These are phyloP conservation scores for Excalfactoria chinensis DNA, from an alignment of 2,113 vertebrate genomes.

Conservation along the genomic window DNA sequence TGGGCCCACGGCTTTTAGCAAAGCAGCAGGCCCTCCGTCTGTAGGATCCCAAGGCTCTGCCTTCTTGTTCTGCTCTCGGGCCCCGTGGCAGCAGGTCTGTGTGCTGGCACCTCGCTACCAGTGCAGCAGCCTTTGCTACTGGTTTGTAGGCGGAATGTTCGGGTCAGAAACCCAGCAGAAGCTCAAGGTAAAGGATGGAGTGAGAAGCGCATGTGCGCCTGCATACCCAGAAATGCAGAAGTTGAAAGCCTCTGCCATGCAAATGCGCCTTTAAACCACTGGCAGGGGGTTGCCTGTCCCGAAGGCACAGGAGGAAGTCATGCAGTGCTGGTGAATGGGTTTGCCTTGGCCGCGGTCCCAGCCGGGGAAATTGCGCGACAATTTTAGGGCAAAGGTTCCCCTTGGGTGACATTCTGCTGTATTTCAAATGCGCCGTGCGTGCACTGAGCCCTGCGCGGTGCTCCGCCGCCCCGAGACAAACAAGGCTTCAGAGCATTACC, in stretches of 20 bases:
- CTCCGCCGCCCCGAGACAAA: slow-evolving; percentile 26
- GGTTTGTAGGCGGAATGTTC: accelerated
- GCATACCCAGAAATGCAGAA: accelerated
- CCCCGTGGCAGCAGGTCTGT: accelerated
- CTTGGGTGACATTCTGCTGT: slow-evolving; percentile 55
- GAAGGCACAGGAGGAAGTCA: slow-evolving; percentile 52
- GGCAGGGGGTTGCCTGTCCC: slow-evolving; percentile 33
- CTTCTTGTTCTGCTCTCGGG: neutral
- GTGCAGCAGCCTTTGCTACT: neutral
- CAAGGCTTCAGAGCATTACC: neutral
- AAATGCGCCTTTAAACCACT: neutral
- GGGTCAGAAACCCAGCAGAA: neutral
- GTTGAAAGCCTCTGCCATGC: neutral
- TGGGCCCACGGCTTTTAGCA: accelerated
- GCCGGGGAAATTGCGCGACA: slow-evolving; percentile 58
- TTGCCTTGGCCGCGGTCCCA: slow-evolving; percentile 65
- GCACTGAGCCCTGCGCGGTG: neutral
- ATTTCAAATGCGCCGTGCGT: slow-evolving; percentile 17
- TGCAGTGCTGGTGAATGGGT: slow-evolving; percentile 53
- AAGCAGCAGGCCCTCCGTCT: accelerated
- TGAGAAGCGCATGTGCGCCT: neutral
- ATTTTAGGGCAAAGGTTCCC: slow-evolving; percentile 71
- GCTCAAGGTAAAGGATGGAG: neutral
- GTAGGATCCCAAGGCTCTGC: neutral
- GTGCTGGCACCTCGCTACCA: neutral